Evolutionary conservation across 2,797 vertebrate species (phyloP), one percentile per base, ranked within the genome.

Genomic region (Hipposideros larvatus): DNA sequence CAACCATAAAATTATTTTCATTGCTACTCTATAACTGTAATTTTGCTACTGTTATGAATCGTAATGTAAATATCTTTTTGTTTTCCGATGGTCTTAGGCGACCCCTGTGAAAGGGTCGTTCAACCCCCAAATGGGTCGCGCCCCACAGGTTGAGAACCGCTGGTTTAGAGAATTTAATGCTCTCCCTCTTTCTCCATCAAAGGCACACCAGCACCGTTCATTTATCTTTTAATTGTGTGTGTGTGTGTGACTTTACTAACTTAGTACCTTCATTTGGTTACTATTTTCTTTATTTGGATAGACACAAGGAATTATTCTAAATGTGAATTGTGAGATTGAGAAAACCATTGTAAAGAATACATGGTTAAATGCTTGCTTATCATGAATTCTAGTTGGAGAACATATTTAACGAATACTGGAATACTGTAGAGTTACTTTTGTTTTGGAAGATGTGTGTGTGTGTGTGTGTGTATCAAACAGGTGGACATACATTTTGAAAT

Each of bases 401-500:
- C 1, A 41, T 70, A 55, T 66, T 53, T 92, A 92, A 63, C 19
- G 78, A 78, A 87, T 87, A 75, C 21, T 46, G 4, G 53, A 75
- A 78, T 65, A 51, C 10, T 77, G 37, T 63, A 31, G 28, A 77
- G 21, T 57, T 73, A 74, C 41, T 70, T 37, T 89, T 55, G 31
- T 77, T 77, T 75, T 41, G 19, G n/a, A 43, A 53, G 11, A 19
- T 24, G 18, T 18, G 11, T 65, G 63, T 51, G 48, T 51, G 48
- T 15, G 48, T 51, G 14, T 51, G 48, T 51, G 48, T 51, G 48
- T 51, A 11, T 51, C 31, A 74, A 80, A 70, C 5, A 94, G 13
- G 19, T 43, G 79, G 70, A 55, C n/a, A 37, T 92, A 55, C 31
- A 37, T 92, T 93, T 93, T 91, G 65, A 93, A 48, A 75, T 84